Conservation (phyloP, 2,888 invertebrate genomes). For the Drosophila stalkeri region DNA sequence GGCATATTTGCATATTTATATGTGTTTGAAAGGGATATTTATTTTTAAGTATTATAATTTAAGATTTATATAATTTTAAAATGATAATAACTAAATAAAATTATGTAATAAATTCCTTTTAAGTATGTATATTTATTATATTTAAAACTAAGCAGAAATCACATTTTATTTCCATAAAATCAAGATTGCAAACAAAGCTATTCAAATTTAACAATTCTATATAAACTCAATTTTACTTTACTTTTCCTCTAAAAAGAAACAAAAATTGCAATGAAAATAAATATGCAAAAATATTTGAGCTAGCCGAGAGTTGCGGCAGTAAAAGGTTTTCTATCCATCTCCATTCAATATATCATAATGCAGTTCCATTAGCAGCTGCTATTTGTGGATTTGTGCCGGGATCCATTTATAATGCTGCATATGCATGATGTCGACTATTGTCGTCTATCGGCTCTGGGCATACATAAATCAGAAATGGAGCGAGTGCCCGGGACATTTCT, state of each 20-base stretch:
- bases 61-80: no score
- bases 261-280: not conserved
- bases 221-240: not conserved
- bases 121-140: no score
- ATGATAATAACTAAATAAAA: no score
- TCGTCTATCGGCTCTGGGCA: slow-evolving; percentile 46
- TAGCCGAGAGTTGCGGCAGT: not conserved
- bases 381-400: slow-evolving; percentile 3
- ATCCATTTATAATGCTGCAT: slow-evolving; percentile 52
- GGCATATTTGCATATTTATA: not conserved
- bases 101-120: no score
- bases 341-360: not conserved
- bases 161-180: no score
- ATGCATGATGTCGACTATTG: slow-evolving; percentile 53
- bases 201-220: not conserved
- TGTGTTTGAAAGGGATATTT: no score
- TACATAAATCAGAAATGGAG: slow-evolving; percentile 71
- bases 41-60: no score
- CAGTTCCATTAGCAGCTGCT: slow-evolving; percentile 25
- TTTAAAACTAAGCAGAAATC: no score
- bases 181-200: not conserved
- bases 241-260: no score
- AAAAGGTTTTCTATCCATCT: not conserved
- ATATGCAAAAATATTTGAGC: slow-evolving; percentile 2
- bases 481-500: slow-evolving; percentile 61